Evolutionary conservation across 2,113 vertebrate genomes (phyloP).

Genomic region (Petrocephalus zakoni): DNA sequence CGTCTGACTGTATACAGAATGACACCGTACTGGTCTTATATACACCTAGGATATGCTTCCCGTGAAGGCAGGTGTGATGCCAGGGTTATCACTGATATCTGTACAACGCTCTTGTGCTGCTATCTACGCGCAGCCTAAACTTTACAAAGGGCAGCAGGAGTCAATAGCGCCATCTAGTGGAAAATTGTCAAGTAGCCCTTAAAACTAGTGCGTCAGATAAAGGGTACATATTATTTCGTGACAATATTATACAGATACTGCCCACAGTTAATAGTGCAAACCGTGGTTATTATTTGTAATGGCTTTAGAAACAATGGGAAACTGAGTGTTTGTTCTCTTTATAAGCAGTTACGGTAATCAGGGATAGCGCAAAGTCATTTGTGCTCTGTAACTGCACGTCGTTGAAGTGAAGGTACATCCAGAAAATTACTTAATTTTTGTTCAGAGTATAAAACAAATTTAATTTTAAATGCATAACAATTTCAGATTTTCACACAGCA

Average conservation of each 20-base stretch:
- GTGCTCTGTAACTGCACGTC: neutral
- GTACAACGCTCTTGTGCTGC: neutral
- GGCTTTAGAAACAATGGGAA: neutral
- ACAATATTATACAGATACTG: neutral
- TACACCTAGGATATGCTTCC: neutral
- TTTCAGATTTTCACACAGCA: neutral
- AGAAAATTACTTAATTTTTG: neutral
- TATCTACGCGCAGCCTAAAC: neutral
- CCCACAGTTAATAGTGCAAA: neutral
- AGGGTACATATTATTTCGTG: neutral
- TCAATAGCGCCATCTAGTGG: conserved; percentile 1
- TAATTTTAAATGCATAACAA: neutral
- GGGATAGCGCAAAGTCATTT: neutral
- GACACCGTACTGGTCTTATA: neutral
- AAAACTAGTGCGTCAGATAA: neutral
- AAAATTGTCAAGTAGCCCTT: neutral
- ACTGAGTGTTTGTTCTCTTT: neutral
- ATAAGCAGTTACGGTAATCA: neutral
- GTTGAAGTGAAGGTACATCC: neutral
- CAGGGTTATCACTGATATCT: neutral
- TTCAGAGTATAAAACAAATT: neutral
- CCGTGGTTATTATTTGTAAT: neutral
- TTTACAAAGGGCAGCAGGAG: neutral
- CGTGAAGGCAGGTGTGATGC: neutral
- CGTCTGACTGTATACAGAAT: neutral